These are phyloP conservation scores for Andrena bucephala DNA, from an alignment of 2,888 invertebrate species.

Conservation along the genomic window DNA sequence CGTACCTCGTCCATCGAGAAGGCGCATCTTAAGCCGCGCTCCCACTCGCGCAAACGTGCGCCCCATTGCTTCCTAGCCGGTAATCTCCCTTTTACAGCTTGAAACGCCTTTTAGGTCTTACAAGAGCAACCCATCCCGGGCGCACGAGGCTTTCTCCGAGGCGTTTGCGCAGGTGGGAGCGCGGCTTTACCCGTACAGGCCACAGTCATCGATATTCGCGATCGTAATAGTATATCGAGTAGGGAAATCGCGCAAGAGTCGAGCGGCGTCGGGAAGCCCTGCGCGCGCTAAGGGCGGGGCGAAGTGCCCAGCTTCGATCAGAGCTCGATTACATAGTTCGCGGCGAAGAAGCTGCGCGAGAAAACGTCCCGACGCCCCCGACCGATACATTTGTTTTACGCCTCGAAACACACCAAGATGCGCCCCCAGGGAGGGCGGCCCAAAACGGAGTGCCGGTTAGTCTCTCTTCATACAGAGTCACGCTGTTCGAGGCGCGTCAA, in stretches of 20 bases:
- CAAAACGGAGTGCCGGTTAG: slow-evolving; percentile 33
- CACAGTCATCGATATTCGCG: slow-evolving; percentile 36
- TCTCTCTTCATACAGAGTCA: background rate
- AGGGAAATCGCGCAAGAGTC: slow-evolving; percentile 44
- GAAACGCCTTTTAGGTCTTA: background rate
- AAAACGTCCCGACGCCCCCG: slow-evolving; percentile 52
- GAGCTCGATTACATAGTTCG: background rate
- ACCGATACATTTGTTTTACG: slow-evolving; percentile 42
- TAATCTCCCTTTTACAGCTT: too few relatives aligned
- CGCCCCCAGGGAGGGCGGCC: slow-evolving; percentile 53
- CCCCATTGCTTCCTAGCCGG: background rate
- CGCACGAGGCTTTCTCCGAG: background rate
- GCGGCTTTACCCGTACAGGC: slow-evolving; percentile 20
- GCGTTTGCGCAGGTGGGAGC: background rate
- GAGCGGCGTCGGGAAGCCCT: slow-evolving; percentile 49
- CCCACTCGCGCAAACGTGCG: background rate
- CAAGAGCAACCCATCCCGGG: background rate
- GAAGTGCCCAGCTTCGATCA: too few relatives aligned
- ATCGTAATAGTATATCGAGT: slow-evolving; percentile 39
- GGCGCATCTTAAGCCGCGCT: slow-evolving; percentile 50
- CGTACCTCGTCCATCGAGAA: slow-evolving; percentile 47
- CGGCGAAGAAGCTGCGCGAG: background rate
- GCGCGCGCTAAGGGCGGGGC: too few relatives aligned
- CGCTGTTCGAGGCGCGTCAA: background rate
- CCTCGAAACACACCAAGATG: slow-evolving; percentile 59